Conservation (phyloP, 2,888 invertebrate genomes). For the Pegoplata infirma region DNA sequence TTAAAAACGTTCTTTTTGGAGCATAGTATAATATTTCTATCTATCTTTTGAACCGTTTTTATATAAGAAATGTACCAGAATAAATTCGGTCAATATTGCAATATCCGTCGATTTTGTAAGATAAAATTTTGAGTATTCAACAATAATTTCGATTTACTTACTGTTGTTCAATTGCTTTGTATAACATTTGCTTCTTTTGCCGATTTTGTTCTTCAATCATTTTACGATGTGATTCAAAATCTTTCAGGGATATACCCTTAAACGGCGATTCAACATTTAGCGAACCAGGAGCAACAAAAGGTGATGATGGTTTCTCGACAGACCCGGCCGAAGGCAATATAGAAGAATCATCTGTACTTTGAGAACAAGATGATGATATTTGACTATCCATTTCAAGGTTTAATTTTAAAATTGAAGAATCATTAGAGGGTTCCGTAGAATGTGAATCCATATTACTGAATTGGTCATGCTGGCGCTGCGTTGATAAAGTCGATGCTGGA, state of each 20-base stretch:
- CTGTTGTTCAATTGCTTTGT: slow-evolving; percentile 87
- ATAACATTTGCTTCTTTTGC: slow-evolving; percentile 85
- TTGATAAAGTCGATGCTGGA: not conserved
- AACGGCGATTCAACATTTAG: slow-evolving; percentile 74
- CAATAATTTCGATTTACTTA: slow-evolving; percentile 70
- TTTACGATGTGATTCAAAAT: slow-evolving; percentile 85
- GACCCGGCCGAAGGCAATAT: slow-evolving; percentile 64
- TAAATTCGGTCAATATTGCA: too few relatives aligned
- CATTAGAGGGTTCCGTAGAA: slow-evolving; percentile 29
- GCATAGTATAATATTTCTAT: too few relatives aligned
- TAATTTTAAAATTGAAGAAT: slow-evolving; percentile 71
- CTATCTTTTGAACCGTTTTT: too few relatives aligned
- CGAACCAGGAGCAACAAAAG: slow-evolving; percentile 44
- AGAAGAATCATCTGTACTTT: slow-evolving; percentile 66
- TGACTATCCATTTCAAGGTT: slow-evolving; percentile 43
- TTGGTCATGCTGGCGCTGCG: not conserved
- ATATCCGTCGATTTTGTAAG: too few relatives aligned
- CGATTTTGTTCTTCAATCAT: slow-evolving; percentile 89
- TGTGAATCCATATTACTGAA: slow-evolving; percentile 7
- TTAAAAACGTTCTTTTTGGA: too few relatives aligned
- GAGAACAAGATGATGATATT: slow-evolving; percentile 58
- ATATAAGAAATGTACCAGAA: too few relatives aligned
- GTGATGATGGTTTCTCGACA: slow-evolving; percentile 42
- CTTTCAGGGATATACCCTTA: slow-evolving; percentile 81
- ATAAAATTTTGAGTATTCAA: too few relatives aligned